These are phyloP conservation scores for Clamator glandarius DNA, from an alignment of 2,797 vertebrate genomes.

Conservation along the genomic window DNA sequence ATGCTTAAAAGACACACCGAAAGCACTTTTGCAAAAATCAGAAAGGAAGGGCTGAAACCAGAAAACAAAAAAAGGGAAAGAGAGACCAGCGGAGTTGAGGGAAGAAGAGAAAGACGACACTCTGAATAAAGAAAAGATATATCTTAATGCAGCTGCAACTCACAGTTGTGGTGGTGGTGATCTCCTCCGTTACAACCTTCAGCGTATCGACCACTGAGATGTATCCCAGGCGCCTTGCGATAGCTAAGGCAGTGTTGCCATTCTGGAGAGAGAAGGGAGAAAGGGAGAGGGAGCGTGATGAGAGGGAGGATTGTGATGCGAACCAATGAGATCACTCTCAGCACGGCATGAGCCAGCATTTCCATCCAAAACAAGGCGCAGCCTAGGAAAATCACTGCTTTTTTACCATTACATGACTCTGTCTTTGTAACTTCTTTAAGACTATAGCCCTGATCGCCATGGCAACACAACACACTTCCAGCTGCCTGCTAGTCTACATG, in stretches of 20 bases:
- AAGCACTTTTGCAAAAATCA: background rate
- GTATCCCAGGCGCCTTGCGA: constrained; percentile 94
- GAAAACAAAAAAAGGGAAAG: background rate
- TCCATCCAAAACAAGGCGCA: constrained; percentile 80
- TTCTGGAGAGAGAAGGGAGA: constrained; percentile 81
- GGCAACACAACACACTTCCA: constrained; percentile 82
- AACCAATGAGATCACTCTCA: constrained; percentile 76
- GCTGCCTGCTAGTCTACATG: constrained; percentile 72
- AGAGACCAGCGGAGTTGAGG: background rate
- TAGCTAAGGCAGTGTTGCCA: constrained; percentile 97
- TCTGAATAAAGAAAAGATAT: background rate
- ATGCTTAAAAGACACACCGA: background rate
- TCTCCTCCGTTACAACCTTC: constrained; percentile 95
- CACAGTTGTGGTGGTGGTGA: constrained; percentile 95
- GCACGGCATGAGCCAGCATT: constrained; percentile 77
- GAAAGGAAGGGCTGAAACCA: background rate
- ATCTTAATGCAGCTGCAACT: constrained; percentile 45
- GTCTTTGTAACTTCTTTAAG: constrained; percentile 78
- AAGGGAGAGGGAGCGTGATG: background rate
- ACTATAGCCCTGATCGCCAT: constrained; percentile 75
- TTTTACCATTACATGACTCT: constrained; percentile 70
- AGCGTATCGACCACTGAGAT: constrained; percentile 99
- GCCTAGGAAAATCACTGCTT: constrained; percentile 74
- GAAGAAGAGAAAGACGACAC: background rate
- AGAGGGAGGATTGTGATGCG: constrained; percentile 63